phyloP scores from a whole-genome alignment of 2,797 vertebrate genomes.

The Falco columbarius region DNA sequence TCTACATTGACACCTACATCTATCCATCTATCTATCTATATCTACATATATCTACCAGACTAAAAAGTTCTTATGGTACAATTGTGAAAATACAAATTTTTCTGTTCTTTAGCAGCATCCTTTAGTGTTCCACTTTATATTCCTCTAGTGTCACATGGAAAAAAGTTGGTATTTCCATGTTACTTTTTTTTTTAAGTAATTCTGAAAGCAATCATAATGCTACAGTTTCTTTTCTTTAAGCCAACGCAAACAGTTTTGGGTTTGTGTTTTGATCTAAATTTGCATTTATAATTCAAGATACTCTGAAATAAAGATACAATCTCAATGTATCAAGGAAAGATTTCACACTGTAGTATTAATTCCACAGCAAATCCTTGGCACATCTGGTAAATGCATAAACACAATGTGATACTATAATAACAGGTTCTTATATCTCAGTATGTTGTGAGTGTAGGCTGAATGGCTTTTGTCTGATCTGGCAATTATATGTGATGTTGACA shows the following conservation, averaged over 20 bases:
- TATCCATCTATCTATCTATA: too few species aligned
- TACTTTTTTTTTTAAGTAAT: neutral
- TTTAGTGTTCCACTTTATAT: neutral
- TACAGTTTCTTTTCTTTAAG: neutral
- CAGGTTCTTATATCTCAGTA: neutral
- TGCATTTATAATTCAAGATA: neutral
- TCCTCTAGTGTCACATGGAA: neutral
- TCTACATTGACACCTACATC: neutral
- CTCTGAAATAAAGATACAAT: slow-evolving; percentile 25
- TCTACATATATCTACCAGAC: neutral
- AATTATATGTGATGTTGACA: slow-evolving; percentile 4
- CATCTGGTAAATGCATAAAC: slow-evolving; percentile 31
- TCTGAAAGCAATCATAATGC: neutral
- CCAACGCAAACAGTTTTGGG: neutral
- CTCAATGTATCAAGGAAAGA: neutral
- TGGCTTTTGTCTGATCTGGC: slow-evolving; percentile 2
- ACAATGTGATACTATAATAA: neutral
- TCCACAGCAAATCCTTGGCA: slow-evolving; percentile 31
- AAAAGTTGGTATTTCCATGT: neutral
- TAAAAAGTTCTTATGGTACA: neutral
- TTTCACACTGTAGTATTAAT: neutral
- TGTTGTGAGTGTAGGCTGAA: slow-evolving; percentile 22
- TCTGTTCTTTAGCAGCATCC: neutral
- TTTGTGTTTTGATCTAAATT: neutral
- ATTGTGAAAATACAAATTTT: neutral